phyloP scores from a whole-genome alignment of 2,888 invertebrate species.

The Drosophila yooni region DNA sequence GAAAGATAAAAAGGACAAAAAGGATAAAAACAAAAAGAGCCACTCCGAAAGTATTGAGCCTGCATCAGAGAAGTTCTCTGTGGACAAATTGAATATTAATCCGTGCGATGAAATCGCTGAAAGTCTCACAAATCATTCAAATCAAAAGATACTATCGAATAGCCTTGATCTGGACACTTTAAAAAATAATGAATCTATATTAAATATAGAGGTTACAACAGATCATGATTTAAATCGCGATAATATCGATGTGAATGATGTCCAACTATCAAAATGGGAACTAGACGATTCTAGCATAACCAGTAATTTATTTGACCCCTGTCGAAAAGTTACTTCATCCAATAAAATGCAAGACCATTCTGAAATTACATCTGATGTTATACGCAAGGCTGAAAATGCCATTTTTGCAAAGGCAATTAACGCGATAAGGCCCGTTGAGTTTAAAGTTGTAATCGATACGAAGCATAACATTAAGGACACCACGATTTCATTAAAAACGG shows the following conservation, averaged over 20 bases:
- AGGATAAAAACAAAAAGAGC: slow-evolving; percentile 46
- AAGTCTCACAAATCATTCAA: slow-evolving; percentile 26
- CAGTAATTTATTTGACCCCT: slow-evolving; percentile 85
- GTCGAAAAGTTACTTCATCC: slow-evolving; percentile 84
- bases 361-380: slow-evolving; percentile 93
- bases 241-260: slow-evolving; percentile 84
- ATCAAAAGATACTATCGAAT: slow-evolving; percentile 19
- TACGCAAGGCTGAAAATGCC: slow-evolving; percentile 96
- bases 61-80: slow-evolving; percentile 33
- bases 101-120: slow-evolving; percentile 26
- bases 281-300: slow-evolving; percentile 92
- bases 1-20: slow-evolving; percentile 73
- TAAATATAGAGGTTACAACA: slow-evolving; percentile 71
- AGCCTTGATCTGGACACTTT: slow-evolving; percentile 52
- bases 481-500: slow-evolving; percentile 65
- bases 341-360: slow-evolving; percentile 85
- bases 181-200: slow-evolving; percentile 62
- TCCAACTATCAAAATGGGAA: slow-evolving; percentile 96
- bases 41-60: slow-evolving; percentile 32
- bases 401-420: slow-evolving; percentile 95
- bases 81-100: slow-evolving; percentile 17
- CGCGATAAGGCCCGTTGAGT: slow-evolving; percentile 91
- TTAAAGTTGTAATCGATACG: slow-evolving; percentile 84
- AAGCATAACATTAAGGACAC: slow-evolving; percentile 85
- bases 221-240: slow-evolving; percentile 30